These are phyloP conservation scores for Trichogramma evanescens DNA, from an alignment of 2,888 invertebrate genomes.

Conservation along the genomic window DNA sequence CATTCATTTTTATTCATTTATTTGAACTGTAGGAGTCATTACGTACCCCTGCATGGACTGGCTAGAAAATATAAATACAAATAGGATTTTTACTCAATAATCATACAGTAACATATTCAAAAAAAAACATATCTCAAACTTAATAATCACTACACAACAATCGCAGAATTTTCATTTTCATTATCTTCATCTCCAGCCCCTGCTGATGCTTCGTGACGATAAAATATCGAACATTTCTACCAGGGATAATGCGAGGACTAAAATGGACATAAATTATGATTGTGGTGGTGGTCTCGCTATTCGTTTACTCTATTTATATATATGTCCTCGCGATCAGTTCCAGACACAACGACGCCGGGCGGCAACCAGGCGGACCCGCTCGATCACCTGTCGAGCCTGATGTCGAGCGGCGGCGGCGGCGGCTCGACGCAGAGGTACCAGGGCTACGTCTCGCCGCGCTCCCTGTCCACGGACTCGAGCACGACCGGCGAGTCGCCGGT, in stretches of 20 bases:
- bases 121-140: too few species aligned
- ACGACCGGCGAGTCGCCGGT: constrained; percentile 72
- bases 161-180: background rate
- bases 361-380: constrained; percentile 44
- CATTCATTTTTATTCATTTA: too few species aligned
- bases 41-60: too few species aligned
- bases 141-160: too few species aligned
- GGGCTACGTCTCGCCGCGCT: constrained; percentile 56
- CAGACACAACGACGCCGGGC: constrained; percentile 62
- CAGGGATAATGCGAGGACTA: background rate
- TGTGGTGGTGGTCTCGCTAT: background rate
- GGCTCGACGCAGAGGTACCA: constrained; percentile 40
- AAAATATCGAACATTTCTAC: background rate
- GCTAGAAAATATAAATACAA: too few species aligned
- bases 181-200: background rate
- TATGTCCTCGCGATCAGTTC: constrained; percentile 52
- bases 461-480: constrained; percentile 74
- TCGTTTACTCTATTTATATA: background rate
- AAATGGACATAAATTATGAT: constrained; percentile 12
- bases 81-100: too few species aligned
- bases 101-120: too few species aligned
- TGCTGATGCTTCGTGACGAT: too few species aligned
- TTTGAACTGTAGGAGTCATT: too few species aligned
- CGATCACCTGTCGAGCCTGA: constrained; percentile 42
- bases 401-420: constrained; percentile 39